phyloP scores from a whole-genome alignment of 2,888 invertebrate genomes.

The Pseudeuparius sepicola region DNA sequence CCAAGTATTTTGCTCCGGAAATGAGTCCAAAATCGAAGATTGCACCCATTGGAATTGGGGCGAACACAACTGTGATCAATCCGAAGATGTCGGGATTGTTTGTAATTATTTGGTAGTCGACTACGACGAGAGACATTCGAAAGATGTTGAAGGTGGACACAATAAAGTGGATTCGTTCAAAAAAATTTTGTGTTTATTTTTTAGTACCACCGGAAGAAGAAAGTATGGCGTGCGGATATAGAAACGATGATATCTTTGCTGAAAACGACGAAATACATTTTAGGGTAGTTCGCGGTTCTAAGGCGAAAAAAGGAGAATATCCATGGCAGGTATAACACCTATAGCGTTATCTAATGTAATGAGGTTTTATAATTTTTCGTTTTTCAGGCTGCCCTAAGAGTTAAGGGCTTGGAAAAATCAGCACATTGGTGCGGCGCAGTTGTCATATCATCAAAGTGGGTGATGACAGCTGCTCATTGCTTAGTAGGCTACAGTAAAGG shows the following conservation, averaged over 20 bases:
- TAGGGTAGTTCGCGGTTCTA: conserved; percentile 52
- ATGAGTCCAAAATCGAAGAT: conserved; percentile 50
- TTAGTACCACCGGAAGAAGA: conserved; percentile 2
- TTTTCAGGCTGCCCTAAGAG: conserved; percentile 52
- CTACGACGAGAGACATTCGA: conserved; percentile 20
- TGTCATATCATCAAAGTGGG: conserved; percentile 51
- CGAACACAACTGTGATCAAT: conserved; percentile 59
- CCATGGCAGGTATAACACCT: conserved; percentile 60
- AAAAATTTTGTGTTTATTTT: no score
- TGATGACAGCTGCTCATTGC: conserved; percentile 67
- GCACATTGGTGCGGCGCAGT: conserved; percentile 70
- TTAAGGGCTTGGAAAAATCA: conserved; percentile 42
- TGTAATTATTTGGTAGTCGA: conserved; percentile 33
- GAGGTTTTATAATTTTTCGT: conserved; percentile 13
- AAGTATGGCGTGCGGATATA: conserved; percentile 42
- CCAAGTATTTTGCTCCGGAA: conserved; percentile 57
- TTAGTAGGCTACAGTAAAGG: conserved; percentile 56
- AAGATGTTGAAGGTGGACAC: no score
- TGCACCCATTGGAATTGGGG: conserved; percentile 62
- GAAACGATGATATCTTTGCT: conserved; percentile 40
- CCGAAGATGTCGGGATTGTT: conserved; percentile 54
- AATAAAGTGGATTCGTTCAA: no score
- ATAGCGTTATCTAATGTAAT: conserved; percentile 8
- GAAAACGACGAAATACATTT: conserved; percentile 40
- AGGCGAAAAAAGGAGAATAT: conserved; percentile 54